phyloP scores from a whole-genome alignment of 2,888 invertebrate species.

The Bhutanitis thaidina region DNA sequence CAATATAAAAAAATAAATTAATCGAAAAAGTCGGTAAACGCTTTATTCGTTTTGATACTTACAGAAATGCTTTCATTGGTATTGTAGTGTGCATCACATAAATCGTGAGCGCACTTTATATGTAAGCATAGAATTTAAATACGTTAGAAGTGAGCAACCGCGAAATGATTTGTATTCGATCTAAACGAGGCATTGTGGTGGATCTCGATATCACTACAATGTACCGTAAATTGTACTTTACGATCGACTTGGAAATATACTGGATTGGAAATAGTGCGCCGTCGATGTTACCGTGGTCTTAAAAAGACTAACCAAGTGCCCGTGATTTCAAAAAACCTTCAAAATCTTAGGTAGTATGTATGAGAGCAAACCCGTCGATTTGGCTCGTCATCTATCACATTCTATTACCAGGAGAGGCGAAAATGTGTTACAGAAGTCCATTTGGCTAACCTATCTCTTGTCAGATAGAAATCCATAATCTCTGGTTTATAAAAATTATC shows the following conservation, averaged over 20 bases:
- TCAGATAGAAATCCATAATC: too few species aligned
- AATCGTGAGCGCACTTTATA: slow-evolving; percentile 16
- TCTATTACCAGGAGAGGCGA: too few species aligned
- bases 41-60: too few species aligned
- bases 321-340: too few species aligned
- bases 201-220: slow-evolving; percentile 17
- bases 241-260: slow-evolving; percentile 13
- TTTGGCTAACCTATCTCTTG: too few species aligned
- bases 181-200: slow-evolving; percentile 20
- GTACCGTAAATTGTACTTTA: slow-evolving; percentile 20
- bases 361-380: too few species aligned
- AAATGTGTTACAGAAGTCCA: too few species aligned
- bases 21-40: too few species aligned
- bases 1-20: too few species aligned
- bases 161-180: slow-evolving; percentile 20
- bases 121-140: slow-evolving; percentile 18
- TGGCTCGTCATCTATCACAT: too few species aligned
- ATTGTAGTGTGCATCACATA: slow-evolving; percentile 3
- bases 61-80: not conserved
- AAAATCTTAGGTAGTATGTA: too few species aligned
- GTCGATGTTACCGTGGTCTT: not conserved
- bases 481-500: too few species aligned
- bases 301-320: not conserved
- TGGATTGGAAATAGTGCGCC: not conserved
- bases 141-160: slow-evolving; percentile 17